These are phyloP conservation scores for Phortica variegata DNA, from an alignment of 1,140 invertebrate species.

Conservation along the genomic window DNA sequence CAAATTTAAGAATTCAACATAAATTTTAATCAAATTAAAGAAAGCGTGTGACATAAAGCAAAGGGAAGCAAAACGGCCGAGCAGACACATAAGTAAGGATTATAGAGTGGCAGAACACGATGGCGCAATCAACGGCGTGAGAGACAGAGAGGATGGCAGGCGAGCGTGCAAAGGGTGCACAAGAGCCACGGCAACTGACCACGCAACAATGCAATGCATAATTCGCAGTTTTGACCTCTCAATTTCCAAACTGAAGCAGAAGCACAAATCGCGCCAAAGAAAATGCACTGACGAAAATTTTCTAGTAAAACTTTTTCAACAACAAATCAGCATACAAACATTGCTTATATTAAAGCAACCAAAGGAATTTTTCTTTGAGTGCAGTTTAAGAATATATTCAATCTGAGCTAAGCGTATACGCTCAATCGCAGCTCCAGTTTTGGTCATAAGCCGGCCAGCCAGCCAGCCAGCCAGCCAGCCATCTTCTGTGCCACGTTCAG, in stretches of 20 bases:
- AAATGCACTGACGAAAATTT: slow-evolving; percentile 10
- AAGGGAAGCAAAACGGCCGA: slow-evolving; percentile 11
- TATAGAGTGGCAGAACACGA: too few relatives aligned
- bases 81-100: slow-evolving; percentile 51
- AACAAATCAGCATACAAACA: too few relatives aligned
- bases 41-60: slow-evolving; percentile 14
- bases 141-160: background rate
- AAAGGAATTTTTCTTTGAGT: too few relatives aligned
- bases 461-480: too few relatives aligned
- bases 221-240: slow-evolving; percentile 50
- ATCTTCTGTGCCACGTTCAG: too few relatives aligned
- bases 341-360: too few relatives aligned
- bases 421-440: too few relatives aligned
- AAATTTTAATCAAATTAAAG: slow-evolving; percentile 54
- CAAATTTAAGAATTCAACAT: slow-evolving; percentile 30
- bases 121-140: slow-evolving; percentile 11
- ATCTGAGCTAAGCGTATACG: too few relatives aligned
- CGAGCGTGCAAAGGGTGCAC: background rate
- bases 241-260: slow-evolving; percentile 40
- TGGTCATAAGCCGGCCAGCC: too few relatives aligned
- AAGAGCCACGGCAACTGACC: slow-evolving; percentile 5
- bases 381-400: too few relatives aligned
- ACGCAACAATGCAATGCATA: slow-evolving; percentile 46
- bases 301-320: background rate
- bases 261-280: slow-evolving; percentile 17